phyloP scores from a whole-genome alignment of 2,113 vertebrate genomes.

The Ophiodon elongatus region DNA sequence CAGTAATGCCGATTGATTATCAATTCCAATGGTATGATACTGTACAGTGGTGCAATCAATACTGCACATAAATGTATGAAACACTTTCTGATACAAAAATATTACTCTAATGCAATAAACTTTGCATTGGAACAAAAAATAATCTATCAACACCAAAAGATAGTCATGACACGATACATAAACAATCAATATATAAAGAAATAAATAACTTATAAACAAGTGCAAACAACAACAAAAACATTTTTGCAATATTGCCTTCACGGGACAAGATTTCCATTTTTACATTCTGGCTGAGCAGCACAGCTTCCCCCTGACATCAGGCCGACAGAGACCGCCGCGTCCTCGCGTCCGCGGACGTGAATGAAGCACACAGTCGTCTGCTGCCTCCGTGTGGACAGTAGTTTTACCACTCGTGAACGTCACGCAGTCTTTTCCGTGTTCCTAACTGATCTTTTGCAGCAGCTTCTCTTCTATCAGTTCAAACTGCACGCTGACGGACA shows the following conservation, averaged over 20 bases:
- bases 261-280: constrained; percentile 52
- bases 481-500: constrained; percentile 97
- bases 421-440: not conserved
- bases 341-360: constrained; percentile 23
- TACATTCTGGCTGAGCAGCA: constrained; percentile 70
- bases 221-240: constrained; percentile 63
- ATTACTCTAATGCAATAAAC: constrained; percentile 91
- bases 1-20: constrained; percentile 75
- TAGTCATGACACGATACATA: constrained; percentile 75
- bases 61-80: constrained; percentile 95
- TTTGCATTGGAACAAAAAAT: constrained; percentile 86
- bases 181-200: constrained; percentile 77
- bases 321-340: constrained; percentile 12
- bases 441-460: constrained; percentile 94
- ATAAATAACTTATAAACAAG: constrained; percentile 76
- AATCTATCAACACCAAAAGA: constrained; percentile 84
- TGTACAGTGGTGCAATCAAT: constrained; percentile 91
- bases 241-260: constrained; percentile 57
- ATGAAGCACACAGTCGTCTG: constrained; percentile 34
- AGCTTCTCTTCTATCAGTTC: constrained; percentile 95
- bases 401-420: constrained; percentile 6
- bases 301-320: constrained; percentile 32
- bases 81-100: constrained; percentile 99
- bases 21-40: constrained; percentile 78
- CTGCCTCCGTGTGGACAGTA: constrained; percentile 71